A percentile compares a stretch with the other conserved stretches of the same genome.
Evolutionary conservation across 2,113 vertebrate species (phyloP).

Genomic region (Orcinus orca): DNA sequence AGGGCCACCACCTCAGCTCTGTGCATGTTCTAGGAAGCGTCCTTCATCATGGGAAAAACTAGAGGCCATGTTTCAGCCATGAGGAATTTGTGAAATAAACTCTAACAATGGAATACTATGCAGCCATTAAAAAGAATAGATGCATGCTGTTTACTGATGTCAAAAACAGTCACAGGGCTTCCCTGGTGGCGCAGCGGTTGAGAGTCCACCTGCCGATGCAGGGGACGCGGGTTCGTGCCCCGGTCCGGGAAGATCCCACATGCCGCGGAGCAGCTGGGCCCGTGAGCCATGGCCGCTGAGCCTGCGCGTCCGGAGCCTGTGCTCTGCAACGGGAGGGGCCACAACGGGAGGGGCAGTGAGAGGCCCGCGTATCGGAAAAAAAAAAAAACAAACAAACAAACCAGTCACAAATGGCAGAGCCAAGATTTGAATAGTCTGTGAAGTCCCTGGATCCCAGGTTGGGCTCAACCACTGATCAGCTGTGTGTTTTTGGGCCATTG

Average conservation of each 20-base stretch:
- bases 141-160: background rate
- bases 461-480: background rate
- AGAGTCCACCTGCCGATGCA: too few relatives aligned
- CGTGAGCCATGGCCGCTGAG: too few relatives aligned
- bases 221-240: too few relatives aligned
- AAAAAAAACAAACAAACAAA: background rate
- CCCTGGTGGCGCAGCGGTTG: too few relatives aligned
- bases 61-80: background rate
- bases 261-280: too few relatives aligned
- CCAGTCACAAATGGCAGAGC: conserved; percentile 29
- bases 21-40: background rate
- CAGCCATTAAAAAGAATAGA: background rate
- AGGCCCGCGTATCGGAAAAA: accelerated
- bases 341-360: too few relatives aligned
- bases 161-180: conserved; percentile 21
- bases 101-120: background rate
- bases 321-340: too few relatives aligned
- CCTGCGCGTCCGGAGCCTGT: too few relatives aligned
- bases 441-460: background rate
- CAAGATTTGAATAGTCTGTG: background rate
- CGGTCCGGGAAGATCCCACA: too few relatives aligned
- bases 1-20: background rate
- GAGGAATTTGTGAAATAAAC: background rate
- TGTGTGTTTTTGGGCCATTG: background rate
- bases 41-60: background rate